These are phyloP conservation scores for Leptopterna dolabrata DNA, from an alignment of 2,888 invertebrate species.

Conservation along the genomic window DNA sequence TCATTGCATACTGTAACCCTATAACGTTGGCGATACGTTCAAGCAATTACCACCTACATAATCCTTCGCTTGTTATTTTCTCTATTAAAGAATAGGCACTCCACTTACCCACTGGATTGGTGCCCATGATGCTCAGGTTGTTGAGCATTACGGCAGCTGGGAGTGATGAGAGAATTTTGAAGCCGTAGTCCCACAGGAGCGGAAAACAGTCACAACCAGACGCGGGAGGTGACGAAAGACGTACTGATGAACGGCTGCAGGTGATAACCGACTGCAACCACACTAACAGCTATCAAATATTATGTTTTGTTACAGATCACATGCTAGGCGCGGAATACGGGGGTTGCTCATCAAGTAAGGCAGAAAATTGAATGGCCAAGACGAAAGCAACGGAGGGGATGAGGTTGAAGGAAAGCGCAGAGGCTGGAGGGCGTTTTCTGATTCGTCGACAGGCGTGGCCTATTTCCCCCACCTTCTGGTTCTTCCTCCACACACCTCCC, in stretches of 20 bases:
- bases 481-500: background rate
- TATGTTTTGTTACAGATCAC: conserved; percentile 33
- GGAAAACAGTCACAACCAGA: conserved; percentile 1
- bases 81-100: background rate
- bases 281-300: conserved; percentile 34
- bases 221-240: background rate
- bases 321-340: conserved; percentile 28
- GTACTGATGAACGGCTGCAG: background rate
- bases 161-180: conserved; percentile 56
- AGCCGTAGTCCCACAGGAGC: conserved; percentile 38
- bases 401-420: conserved; percentile 17
- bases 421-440: background rate
- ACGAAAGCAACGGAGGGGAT: conserved; percentile 33
- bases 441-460: conserved; percentile 53
- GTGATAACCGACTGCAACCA: background rate
- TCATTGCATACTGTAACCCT: no score
- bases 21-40: no score
- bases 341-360: conserved; percentile 24
- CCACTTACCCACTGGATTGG: conserved; percentile 63
- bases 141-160: conserved; percentile 64
- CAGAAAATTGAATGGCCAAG: conserved; percentile 51
- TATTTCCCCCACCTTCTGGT: conserved; percentile 10
- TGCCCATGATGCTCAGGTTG: conserved; percentile 65
- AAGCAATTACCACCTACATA: no score
- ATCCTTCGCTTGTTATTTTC: background rate